phyloP scores from a whole-genome alignment of 2,797 vertebrate species.

The Ptychadena robeensis region DNA sequence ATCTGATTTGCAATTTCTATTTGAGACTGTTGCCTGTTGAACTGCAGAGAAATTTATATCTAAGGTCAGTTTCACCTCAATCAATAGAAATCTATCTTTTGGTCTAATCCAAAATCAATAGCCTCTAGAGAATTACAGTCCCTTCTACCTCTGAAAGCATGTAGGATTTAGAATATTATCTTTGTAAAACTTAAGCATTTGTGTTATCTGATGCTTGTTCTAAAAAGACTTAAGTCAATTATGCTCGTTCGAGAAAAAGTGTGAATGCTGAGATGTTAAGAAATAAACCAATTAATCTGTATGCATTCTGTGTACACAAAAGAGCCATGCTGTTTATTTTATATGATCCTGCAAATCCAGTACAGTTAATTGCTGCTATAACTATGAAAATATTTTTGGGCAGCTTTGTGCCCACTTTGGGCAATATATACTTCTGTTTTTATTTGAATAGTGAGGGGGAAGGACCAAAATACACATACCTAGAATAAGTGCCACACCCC shows the following conservation, averaged over 20 bases:
- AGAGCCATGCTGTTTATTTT: not conserved
- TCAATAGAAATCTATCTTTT: slow-evolving; percentile 70
- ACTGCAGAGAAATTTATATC: slow-evolving; percentile 68
- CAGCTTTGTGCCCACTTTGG: not conserved
- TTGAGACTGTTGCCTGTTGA: slow-evolving; percentile 67
- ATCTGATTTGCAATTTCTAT: slow-evolving; percentile 61
- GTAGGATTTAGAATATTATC: slow-evolving; percentile 62
- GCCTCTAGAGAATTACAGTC: slow-evolving; percentile 59
- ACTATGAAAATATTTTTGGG: not conserved
- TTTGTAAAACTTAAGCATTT: slow-evolving; percentile 57
- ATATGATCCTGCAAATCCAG: slow-evolving; percentile 2
- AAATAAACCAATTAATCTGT: slow-evolving; percentile 23
- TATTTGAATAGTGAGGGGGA: too few relatives aligned
- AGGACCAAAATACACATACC: too few relatives aligned
- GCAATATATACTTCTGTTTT: not conserved
- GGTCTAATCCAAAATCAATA: slow-evolving; percentile 73
- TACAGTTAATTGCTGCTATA: not conserved
- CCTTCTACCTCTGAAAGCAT: slow-evolving; percentile 58
- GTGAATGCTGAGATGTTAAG: slow-evolving; percentile 20
- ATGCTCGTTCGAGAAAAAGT: slow-evolving; percentile 41
- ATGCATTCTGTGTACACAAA: slow-evolving; percentile 7
- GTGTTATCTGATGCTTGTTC: slow-evolving; percentile 57
- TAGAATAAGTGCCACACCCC: too few relatives aligned
- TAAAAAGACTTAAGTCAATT: slow-evolving; percentile 58
- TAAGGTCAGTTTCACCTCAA: slow-evolving; percentile 70